Evolutionary conservation across 2,888 invertebrate species (phyloP).

Genomic region (Epinotia nisella): DNA sequence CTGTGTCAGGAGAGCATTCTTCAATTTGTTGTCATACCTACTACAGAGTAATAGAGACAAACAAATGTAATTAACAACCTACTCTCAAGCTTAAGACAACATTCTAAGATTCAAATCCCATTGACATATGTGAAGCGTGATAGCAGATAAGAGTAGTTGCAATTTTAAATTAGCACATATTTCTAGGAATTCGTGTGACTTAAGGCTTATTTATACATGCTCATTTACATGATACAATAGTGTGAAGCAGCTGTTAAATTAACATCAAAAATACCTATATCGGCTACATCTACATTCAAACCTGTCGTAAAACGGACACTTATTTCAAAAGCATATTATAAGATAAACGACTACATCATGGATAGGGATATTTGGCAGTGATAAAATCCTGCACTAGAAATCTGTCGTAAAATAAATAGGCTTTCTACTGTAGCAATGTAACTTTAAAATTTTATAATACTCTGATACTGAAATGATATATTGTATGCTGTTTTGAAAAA

Average conservation of each 20-base stretch:
- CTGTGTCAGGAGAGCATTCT: not conserved
- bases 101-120: not conserved
- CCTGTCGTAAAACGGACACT: no score
- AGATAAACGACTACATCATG: no score
- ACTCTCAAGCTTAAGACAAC: not conserved
- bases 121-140: conserved; percentile 1
- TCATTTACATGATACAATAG: conserved; percentile 2
- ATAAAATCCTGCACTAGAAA: no score
- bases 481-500: no score
- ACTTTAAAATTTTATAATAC: no score
- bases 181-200: not conserved
- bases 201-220: not conserved
- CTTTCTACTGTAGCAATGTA: no score
- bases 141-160: conserved; percentile 11
- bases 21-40: conserved; percentile 1
- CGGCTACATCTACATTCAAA: no score
- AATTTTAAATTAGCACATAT: not conserved
- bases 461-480: no score
- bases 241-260: no score
- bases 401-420: no score
- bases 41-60: not conserved
- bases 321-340: no score
- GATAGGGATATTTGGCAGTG: no score
- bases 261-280: not conserved
- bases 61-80: not conserved